Base-by-base conservation (phyloP, 1,140 invertebrate species). In the Zaprionus tsacasi region DNA sequence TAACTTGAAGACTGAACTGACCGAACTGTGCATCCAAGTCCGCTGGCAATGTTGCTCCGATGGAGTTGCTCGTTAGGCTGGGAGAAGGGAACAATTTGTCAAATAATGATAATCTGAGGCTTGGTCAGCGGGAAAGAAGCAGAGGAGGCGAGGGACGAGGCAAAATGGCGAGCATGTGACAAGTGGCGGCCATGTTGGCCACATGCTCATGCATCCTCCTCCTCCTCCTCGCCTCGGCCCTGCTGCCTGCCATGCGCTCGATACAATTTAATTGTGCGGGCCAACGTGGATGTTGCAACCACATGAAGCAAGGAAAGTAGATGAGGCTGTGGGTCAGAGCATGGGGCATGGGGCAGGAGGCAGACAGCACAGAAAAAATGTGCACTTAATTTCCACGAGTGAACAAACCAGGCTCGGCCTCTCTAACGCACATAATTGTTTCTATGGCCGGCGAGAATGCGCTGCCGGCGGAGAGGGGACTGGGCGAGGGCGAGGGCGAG, bases 351-450 rank as follows among this genome's bases (percentile, higher is more conserved):
- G 43, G 15, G 45, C 8, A 17, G 11, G 10, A 17, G 45, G 45
- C 3, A 27, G 35, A 43, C 38, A 60, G 57, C 11, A 43, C 11
- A 43, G 57, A 57, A 58, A 70, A 79, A 80, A 67, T 85, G 78
- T 78, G 73, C 85, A 89, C 85, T 88, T 89, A 85, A 89, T 88
- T 88, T 89, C 77, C 85, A 87, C 77, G 73, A 88, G 68, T 73
- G 76, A 76, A 67, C 82, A 68, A 71, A 86, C 54, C 55, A 43
- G 78, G 59, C 36, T 52, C 52, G 54, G 70, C 78, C 79, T 88
- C 79, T 88, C 83, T 81, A 88, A 88, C 80, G 83, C 83, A 88
- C 83, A 78, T 88, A 89, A 89, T 89, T 89, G 83, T 81, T 89
- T 88, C 85, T 86, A 70, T 75, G 63, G 43, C 11, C 38, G 17